Conservation (phyloP, 1,140 invertebrate species). For the Trissolcus basalis region DNA sequence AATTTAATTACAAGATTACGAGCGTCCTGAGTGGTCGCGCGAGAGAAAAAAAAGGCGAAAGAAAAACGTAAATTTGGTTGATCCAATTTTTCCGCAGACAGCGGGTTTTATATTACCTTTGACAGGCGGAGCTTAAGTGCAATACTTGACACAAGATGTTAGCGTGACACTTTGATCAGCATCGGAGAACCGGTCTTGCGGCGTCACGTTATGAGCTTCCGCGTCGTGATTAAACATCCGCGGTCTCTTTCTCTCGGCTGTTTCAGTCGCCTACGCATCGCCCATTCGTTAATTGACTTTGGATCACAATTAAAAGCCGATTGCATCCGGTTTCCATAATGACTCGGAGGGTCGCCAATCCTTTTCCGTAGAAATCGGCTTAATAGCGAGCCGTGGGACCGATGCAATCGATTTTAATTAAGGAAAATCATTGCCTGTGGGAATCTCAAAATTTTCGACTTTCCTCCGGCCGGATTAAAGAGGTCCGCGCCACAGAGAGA, state of each 20-base stretch:
- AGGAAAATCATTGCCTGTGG: constrained; percentile 19
- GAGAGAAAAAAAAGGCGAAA: no score
- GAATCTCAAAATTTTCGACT: not conserved
- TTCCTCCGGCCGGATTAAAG: no score
- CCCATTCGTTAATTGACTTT: constrained; percentile 65
- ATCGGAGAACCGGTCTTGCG: constrained; percentile 57
- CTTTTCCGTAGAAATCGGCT: constrained; percentile 46
- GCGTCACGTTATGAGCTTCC: constrained; percentile 57
- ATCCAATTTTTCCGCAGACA: constrained; percentile 38
- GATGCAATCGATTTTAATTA: constrained; percentile 49
- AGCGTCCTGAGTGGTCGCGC: no score
- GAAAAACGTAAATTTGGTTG: constrained; percentile 38
- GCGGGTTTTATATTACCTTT: constrained; percentile 41
- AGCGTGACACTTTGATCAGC: constrained; percentile 53
- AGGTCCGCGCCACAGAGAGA: no score
- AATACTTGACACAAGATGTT: constrained; percentile 50
- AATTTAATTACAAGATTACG: no score
- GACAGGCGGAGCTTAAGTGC: constrained; percentile 49
- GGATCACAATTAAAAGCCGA: constrained; percentile 62
- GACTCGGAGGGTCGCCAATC: constrained; percentile 34
- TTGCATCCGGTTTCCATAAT: constrained; percentile 57
- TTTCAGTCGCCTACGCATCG: constrained; percentile 55
- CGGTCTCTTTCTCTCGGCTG: not conserved
- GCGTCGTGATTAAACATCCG: constrained; percentile 53
- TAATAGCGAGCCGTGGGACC: constrained; percentile 25